Evolutionary conservation across 2,888 invertebrate genomes (phyloP).

Genomic region (Microplitis manilae): DNA sequence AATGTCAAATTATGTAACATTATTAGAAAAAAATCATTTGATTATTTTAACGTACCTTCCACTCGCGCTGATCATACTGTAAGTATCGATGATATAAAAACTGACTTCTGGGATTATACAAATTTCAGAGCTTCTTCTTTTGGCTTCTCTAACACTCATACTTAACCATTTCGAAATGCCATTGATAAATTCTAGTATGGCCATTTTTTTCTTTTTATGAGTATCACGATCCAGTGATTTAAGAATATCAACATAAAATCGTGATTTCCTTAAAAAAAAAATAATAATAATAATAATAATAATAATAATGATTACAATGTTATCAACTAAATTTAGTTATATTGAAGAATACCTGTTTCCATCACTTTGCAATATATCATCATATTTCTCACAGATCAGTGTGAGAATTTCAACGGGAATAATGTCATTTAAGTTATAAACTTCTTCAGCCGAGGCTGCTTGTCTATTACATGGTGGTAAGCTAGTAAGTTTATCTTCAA

Average conservation of each 20-base stretch:
- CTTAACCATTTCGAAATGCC: slow-evolving; percentile 60
- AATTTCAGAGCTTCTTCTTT: slow-evolving; percentile 52
- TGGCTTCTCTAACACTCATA: slow-evolving; percentile 57
- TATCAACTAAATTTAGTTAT: slow-evolving; percentile 8
- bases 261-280: slow-evolving; percentile 51
- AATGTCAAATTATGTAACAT: slow-evolving; percentile 17
- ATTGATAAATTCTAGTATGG: slow-evolving; percentile 62
- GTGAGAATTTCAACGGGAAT: slow-evolving; percentile 61
- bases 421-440: slow-evolving; percentile 66
- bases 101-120: slow-evolving; percentile 57
- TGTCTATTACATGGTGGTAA: slow-evolving; percentile 64
- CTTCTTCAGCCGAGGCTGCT: slow-evolving; percentile 59
- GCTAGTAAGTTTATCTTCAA: slow-evolving; percentile 49
- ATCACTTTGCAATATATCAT: slow-evolving; percentile 56
- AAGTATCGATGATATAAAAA: slow-evolving; percentile 56
- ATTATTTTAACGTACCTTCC: slow-evolving; percentile 58
- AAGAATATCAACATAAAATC: slow-evolving; percentile 56
- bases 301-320: slow-evolving; percentile 3
- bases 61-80: slow-evolving; percentile 57
- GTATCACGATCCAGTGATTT: slow-evolving; percentile 47
- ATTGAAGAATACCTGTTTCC: slow-evolving; percentile 16
- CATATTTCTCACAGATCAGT: slow-evolving; percentile 55
- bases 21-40: neutral
- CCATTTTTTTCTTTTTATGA: slow-evolving; percentile 55
- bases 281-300: slow-evolving; percentile 23